Evolutionary conservation across 1,140 invertebrate species (phyloP).

Genomic region (Drosophila repletoides): DNA sequence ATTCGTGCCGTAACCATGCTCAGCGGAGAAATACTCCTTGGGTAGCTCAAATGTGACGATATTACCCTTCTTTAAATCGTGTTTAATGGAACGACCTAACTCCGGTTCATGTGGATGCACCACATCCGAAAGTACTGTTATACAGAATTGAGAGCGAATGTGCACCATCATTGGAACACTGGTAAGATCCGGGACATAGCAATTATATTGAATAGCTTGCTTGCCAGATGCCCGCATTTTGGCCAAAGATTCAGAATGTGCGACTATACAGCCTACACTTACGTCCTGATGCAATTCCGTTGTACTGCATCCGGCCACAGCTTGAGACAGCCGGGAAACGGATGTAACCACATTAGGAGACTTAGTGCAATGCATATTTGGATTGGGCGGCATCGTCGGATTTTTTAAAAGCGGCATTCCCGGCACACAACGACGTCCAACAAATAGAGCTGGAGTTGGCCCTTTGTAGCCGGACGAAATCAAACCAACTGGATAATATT

Average conservation of each 20-base stretch:
- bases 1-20: no score
- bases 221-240: neutral
- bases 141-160: neutral
- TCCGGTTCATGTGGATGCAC: conserved; percentile 20
- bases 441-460: conserved; percentile 37
- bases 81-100: neutral
- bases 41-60: conserved; percentile 14
- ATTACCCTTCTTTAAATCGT: neutral
- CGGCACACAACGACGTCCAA: conserved; percentile 18
- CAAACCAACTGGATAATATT: conserved; percentile 28
- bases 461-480: conserved; percentile 10
- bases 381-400: no score
- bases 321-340: no score
- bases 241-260: neutral
- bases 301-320: no score
- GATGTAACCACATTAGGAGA: no score
- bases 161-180: neutral
- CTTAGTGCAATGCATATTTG: no score
- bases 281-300: neutral
- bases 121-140: conserved; percentile 27
- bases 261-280: neutral
- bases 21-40: neutral
- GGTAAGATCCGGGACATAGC: conserved; percentile 34
- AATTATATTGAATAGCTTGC: neutral
- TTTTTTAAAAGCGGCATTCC: no score